These are phyloP conservation scores for Lordiphosa stackelbergi DNA, from an alignment of 1,140 invertebrate genomes.

Conservation along the genomic window DNA sequence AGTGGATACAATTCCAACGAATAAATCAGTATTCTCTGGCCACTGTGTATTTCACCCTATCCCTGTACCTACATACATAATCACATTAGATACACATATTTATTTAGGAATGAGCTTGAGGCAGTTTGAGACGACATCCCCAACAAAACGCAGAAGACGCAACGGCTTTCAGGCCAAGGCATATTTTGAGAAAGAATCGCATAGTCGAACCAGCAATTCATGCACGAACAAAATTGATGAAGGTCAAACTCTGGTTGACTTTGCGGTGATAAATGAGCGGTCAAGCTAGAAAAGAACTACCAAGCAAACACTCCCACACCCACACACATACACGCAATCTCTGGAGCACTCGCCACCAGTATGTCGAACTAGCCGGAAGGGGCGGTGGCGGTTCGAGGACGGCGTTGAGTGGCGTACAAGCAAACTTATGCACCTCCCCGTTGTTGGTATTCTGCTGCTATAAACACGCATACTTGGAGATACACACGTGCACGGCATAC, in stretches of 20 bases:
- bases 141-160: conserved; percentile 21
- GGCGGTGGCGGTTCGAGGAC: conserved; percentile 1
- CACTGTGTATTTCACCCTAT: conserved; percentile 1
- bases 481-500: conserved; percentile 48
- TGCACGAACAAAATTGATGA: conserved; percentile 57
- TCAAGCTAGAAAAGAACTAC: conserved; percentile 38
- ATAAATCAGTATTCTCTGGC: conserved; percentile 3
- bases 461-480: conserved; percentile 53
- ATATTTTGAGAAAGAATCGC: conserved; percentile 37
- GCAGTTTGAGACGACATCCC: conserved; percentile 7
- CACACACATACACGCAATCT: conserved; percentile 1
- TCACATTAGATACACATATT: background rate
- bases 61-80: background rate
- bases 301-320: conserved; percentile 4
- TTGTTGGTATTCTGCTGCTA: conserved; percentile 18
- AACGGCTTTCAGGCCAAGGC: conserved; percentile 10
- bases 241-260: conserved; percentile 60
- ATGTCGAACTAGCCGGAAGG: background rate
- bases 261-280: conserved; percentile 61
- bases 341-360: background rate
- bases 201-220: conserved; percentile 44
- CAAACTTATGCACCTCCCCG: conserved; percentile 43
- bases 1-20: conserved; percentile 4
- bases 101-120: background rate
- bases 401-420: conserved; percentile 20